Evolutionary conservation across 2,113 vertebrate species (phyloP).

Genomic region (Herpailurus yagouaroundi): DNA sequence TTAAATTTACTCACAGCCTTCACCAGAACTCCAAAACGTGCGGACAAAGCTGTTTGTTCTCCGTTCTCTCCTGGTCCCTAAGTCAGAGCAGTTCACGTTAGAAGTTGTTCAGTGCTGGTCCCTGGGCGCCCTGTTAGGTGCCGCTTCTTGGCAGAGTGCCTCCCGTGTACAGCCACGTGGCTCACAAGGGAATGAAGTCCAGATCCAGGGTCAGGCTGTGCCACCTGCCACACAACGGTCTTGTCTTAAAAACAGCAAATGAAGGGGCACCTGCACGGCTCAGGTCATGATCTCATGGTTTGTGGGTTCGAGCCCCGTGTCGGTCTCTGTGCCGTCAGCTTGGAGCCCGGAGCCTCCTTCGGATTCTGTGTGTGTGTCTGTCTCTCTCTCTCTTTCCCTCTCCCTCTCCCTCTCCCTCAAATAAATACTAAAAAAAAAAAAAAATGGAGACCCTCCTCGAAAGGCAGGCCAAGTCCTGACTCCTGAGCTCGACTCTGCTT

Average conservation of each 20-base stretch:
- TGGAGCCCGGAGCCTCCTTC: no score
- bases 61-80: neutral
- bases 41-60: neutral
- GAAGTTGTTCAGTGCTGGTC: neutral
- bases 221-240: neutral
- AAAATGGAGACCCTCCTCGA: neutral
- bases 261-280: no score
- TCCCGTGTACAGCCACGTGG: neutral
- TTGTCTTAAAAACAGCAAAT: neutral
- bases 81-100: accelerated
- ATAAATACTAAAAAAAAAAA: no score
- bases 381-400: no score
- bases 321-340: no score
- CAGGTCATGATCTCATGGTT: no score
- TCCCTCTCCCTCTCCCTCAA: no score
- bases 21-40: neutral
- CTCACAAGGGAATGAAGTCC: neutral
- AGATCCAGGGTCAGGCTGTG: neutral
- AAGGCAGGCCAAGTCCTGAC: neutral
- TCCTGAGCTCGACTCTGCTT: neutral
- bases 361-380: no score
- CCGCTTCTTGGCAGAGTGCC: neutral
- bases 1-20: neutral
- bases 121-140: no score
- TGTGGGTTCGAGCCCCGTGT: no score